Evolutionary conservation across 2,797 vertebrate species (phyloP).

Genomic region (Bryconaethiops microstoma): DNA sequence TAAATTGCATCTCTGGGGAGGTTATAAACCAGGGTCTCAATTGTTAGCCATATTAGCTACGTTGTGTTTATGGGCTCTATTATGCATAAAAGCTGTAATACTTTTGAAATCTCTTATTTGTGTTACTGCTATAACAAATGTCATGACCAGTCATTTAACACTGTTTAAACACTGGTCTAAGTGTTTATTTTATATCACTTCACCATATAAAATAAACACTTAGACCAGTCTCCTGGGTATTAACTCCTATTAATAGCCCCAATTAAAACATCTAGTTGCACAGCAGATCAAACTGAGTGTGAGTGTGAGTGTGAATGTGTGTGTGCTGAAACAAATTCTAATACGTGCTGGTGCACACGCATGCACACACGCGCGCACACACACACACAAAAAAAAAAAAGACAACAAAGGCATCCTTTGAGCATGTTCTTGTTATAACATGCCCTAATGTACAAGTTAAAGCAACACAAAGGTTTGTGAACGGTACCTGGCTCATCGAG

Average conservation of each 20-base stretch:
- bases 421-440: slow-evolving; percentile 56
- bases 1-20: no score
- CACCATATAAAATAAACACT: neutral
- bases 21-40: no score
- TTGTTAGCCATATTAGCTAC: no score
- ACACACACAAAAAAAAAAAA: neutral
- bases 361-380: neutral
- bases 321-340: neutral
- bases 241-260: neutral
- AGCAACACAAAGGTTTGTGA: neutral
- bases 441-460: slow-evolving; percentile 40
- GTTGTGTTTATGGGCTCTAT: no score
- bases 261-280: slow-evolving; percentile 6
- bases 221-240: neutral
- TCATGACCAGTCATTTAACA: neutral
- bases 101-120: neutral
- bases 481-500: slow-evolving; percentile 83
- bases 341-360: neutral
- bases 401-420: slow-evolving; percentile 28
- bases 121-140: neutral
- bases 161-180: neutral
- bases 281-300: neutral
- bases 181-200: no score
- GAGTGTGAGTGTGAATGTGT: neutral
- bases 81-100: neutral